Evolutionary conservation across 2,888 invertebrate species (phyloP), one percentile per base, ranked within the genome.

Genomic region (Leptinotarsa peninsularis): DNA sequence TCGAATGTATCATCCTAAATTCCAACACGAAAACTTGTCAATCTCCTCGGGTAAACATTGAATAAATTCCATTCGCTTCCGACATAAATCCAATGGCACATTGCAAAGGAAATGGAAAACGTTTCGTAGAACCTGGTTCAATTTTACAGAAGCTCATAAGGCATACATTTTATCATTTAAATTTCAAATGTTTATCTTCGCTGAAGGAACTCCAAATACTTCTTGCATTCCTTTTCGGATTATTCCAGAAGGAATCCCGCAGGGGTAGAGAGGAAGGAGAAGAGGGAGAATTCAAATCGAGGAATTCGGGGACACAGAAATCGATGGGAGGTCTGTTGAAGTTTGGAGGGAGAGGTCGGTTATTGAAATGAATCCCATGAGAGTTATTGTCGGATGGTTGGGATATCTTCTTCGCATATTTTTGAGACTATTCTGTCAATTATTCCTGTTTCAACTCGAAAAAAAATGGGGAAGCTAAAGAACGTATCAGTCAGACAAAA

Each of bases 171-270:
- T 68, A 80, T 78, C 81, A 81, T 84, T 83, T 82, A 83, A 83
- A 82, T 84, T 83, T 82, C 82, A 83, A 83, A 84, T 84, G 84
- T 84, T 84, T 84, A 83, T 82, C 81, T 83, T 82, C 73, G 75
- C 75, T 80, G 72, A 75, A 73, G 73, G 79, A 78, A 73, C 72
- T 78, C 74, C 72, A 81, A 80, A 81, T 80, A 79, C 80, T 80
- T 78, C 68, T 73, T 71, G 73, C 67, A 79, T 77, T 77, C 77
- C 77, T 77, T 73, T 74, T 71, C 68, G 76, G 81, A 81, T 80
- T 81, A 82, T 76, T 76, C 71, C 76, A 67, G 67, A 76, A 67
- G 73, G 73, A 73, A 73, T 72, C 70, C 67, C 68, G 68, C 27
- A 63, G 68, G 68, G 23, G 52, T 4, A 52, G 15, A 52, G 15